Evolutionary conservation across 23 tunicate species (phyloP).

Genomic region (Trididemnum miniatum): DNA sequence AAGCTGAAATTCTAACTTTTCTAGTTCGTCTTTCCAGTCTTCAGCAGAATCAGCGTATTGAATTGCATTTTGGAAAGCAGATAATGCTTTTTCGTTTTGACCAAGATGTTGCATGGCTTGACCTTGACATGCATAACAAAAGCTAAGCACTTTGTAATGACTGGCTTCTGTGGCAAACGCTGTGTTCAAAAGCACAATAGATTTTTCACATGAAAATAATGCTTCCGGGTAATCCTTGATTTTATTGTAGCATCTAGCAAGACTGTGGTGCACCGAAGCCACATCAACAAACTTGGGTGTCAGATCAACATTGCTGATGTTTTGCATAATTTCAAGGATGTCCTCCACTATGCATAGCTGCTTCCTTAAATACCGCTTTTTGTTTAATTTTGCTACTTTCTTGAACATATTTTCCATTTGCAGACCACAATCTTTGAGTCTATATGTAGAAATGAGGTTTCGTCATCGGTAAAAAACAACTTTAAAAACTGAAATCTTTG

Average conservation of each 20-base stretch:
- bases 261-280: not conserved
- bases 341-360: not conserved
- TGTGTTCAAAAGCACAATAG: not conserved
- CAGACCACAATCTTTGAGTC: not conserved
- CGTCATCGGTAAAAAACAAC: too few relatives aligned
- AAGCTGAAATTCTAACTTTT: too few relatives aligned
- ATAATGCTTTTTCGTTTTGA: too few relatives aligned
- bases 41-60: too few relatives aligned
- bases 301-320: not conserved
- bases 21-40: too few relatives aligned
- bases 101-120: too few relatives aligned
- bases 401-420: not conserved
- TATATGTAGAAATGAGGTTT: too few relatives aligned
- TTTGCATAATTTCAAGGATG: not conserved
- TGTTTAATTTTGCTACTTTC: not conserved
- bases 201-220: not conserved
- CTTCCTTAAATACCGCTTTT: not conserved
- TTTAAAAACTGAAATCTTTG: too few relatives aligned
- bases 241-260: not conserved
- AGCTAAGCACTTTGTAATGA: not conserved
- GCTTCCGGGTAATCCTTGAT: not conserved
- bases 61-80: too few relatives aligned
- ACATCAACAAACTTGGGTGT: not conserved
- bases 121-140: not conserved
- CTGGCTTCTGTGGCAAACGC: not conserved